Evolutionary conservation across 2,113 vertebrate genomes (phyloP), one percentile per base, ranked within the genome.

Genomic region (Bagarius yarrelli): DNA sequence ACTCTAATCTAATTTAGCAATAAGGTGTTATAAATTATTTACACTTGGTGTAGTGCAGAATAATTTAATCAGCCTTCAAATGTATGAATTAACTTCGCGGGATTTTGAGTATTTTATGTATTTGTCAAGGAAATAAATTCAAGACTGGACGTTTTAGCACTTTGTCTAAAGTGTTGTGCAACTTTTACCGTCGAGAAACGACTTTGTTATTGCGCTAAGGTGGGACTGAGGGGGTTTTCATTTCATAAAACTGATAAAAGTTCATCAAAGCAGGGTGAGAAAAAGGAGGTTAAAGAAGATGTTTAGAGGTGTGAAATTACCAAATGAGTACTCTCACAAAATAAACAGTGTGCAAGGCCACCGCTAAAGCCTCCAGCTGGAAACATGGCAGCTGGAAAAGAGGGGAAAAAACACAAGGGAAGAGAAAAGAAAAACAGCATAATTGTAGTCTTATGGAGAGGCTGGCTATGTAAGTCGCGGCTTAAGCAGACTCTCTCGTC

Each of bases 291-390:
- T 78, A 78, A 75, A 76, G 72, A 53, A 60, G 74, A 78, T 67
- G 59, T 84, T 86, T 86, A 84, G 61, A 82, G 81, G 85, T 87
- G 85, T 87, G 85, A 86, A 86, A 86, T 84, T 82, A 86, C 78
- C 75, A 86, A 84, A 84, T 84, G 81, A 83, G 67, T 75, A 61
- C 78, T 84, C 80, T 61, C 53, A 44, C 76, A 83, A 84, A 80
- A 86, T 83, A 86, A 84, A 84, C 83, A 84, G 74, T 47, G 44
- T 76, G 57, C 72, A 44, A 67, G 80, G 83, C 80, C 77, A 76
- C 76, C 53, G 55, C 81, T 36, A 57, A 59, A 83, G 72, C 84
- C 84, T 82, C 72, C 52, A 80, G 81, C 81, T 71, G 60, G 70
- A 83, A 77, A 55, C 55, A 67, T 55, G 59, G 72, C 61, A 80